Evolutionary conservation across 1,140 invertebrate species (phyloP), one percentile per base, ranked within the genome.

Genomic region (Pinna nobilis): DNA sequence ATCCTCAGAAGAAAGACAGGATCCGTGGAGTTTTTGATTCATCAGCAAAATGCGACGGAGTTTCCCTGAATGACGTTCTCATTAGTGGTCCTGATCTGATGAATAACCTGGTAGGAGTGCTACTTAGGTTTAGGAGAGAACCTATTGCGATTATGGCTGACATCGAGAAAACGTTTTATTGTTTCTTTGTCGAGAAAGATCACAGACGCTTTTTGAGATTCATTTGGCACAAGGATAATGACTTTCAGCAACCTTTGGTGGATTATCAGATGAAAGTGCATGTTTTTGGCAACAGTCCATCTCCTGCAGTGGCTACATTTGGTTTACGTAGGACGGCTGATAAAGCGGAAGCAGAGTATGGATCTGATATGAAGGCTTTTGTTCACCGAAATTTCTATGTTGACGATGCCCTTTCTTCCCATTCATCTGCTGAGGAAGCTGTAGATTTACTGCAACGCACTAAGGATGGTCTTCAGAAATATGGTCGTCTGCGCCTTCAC

Each of bases 21-120:
- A 76, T 76, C 9, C 39, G 76, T 20, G 73, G 20, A 4, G 77
- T 78, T 3, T 78, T 78, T 53, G 77, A 78, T 57, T 68, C 77
- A n/a, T 66, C 66, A 3, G 72, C 71, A 5, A 35, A 50, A 50
- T 71, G 23, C 39, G 35, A 75, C 1, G 80, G 74, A 13, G 64
- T 73, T 25, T 86, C 83, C 15, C 67, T 85, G 0, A 86, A 86
- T 59, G 41, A 72, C 15, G 33, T 65, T 1, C 57, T 83, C 13
- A 41, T 78, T 2, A 13, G 41, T 3, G 83, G 81, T 18, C 88
- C 90, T 15, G 83, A 84, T 65, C 44, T 90, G 0, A 87, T 89
- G 76, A 83, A 51, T 51, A 70, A 49, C 25, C 41, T 80, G 3
- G 23, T 79, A 15, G 78, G 67, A 2, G 67, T 82, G 4, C 59